Percentiles rank a stretch among this genome's conserved stretches.
Conservation (phyloP, 2,888 invertebrate genomes). For the Ormyrus nitidulus region DNA sequence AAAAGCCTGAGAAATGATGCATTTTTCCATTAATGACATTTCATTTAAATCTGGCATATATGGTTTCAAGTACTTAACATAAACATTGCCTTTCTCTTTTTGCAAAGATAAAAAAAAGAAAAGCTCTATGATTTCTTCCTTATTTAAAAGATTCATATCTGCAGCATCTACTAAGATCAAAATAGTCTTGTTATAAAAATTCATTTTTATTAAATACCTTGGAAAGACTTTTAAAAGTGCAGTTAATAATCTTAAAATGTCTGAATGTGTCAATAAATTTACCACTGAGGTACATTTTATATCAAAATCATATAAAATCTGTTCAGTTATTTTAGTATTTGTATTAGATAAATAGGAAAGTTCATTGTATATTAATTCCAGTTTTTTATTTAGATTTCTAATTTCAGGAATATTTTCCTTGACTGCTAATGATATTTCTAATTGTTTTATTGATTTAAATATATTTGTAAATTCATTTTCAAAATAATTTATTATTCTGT, state of each 20-base stretch:
- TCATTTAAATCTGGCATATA: slow-evolving; percentile 55
- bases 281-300: slow-evolving; percentile 41
- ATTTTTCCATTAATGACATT: slow-evolving; percentile 56
- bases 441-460: not conserved
- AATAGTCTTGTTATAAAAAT: slow-evolving; percentile 54
- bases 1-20: slow-evolving; percentile 55
- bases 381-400: not conserved
- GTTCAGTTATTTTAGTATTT: not conserved
- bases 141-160: slow-evolving; percentile 25
- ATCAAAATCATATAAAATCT: not conserved
- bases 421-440: not conserved
- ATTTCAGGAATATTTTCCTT: not conserved
- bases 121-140: slow-evolving; percentile 54
- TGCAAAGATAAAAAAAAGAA: slow-evolving; percentile 55
- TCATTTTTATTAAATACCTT: slow-evolving; percentile 1
- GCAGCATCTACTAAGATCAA: slow-evolving; percentile 40
- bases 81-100: slow-evolving; percentile 37
- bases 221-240: slow-evolving; percentile 39
- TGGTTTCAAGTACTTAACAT: slow-evolving; percentile 43
- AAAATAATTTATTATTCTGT: slow-evolving; percentile 34
- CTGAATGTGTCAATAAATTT: slow-evolving; percentile 29
- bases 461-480: slow-evolving; percentile 9
- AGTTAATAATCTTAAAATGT: slow-evolving; percentile 55
- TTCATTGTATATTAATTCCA: not conserved
- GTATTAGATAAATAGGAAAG: not conserved